Percentiles rank a stretch among this genome's conserved stretches.
These are phyloP conservation scores for Plagodis pulveraria DNA, from an alignment of 2,888 invertebrate genomes.

Conservation along the genomic window DNA sequence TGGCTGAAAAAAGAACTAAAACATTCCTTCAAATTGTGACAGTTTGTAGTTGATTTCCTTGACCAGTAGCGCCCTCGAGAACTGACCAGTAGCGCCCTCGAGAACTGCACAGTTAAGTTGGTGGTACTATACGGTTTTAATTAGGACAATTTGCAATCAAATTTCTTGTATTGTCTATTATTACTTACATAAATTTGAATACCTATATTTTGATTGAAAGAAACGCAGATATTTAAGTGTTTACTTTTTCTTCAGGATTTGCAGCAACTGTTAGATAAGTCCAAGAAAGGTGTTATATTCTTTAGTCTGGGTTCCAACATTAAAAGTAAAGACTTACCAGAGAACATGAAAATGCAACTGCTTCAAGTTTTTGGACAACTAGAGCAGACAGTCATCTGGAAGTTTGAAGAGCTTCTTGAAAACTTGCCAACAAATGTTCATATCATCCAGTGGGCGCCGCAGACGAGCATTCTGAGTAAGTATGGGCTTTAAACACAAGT, in stretches of 20 bases:
- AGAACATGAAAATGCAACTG: constrained; percentile 52
- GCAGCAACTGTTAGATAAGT: constrained; percentile 59
- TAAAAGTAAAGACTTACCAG: constrained; percentile 54
- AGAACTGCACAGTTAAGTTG: too few relatives aligned
- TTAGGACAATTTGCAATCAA: too few relatives aligned
- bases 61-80: too few relatives aligned
- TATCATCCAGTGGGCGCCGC: constrained; percentile 60
- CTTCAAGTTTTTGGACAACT: constrained; percentile 64
- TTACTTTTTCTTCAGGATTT: constrained; percentile 52
- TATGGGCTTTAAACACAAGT: not conserved
- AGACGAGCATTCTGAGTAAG: constrained; percentile 62
- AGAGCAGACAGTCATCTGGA: constrained; percentile 75
- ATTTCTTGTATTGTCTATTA: too few relatives aligned
- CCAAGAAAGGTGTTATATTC: constrained; percentile 69
- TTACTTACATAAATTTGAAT: too few relatives aligned
- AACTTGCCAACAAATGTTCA: constrained; percentile 66
- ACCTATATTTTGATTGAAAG: too few relatives aligned
- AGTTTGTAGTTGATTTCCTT: too few relatives aligned
- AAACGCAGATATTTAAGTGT: too few relatives aligned
- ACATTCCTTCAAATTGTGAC: too few relatives aligned
- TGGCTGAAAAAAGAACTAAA: too few relatives aligned
- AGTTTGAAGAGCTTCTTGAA: constrained; percentile 49
- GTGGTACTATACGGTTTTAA: too few relatives aligned
- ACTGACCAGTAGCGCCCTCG: too few relatives aligned
- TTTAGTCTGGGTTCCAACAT: constrained; percentile 72